phyloP scores from a whole-genome alignment of 2,797 vertebrate species.

The Psittacula echo region DNA sequence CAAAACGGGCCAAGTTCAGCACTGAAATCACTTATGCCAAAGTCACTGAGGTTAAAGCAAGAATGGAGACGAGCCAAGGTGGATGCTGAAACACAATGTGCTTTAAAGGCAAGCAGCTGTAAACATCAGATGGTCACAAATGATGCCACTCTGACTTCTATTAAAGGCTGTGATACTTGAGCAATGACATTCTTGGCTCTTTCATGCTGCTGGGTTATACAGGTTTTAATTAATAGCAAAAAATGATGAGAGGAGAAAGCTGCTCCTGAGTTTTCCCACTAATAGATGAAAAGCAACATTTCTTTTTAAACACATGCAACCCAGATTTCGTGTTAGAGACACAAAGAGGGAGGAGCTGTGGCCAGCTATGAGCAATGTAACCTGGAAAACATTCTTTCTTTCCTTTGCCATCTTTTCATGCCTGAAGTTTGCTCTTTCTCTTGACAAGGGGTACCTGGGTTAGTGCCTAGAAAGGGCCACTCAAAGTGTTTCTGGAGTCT shows the following conservation, averaged over 20 bases:
- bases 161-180: neutral
- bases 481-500: neutral
- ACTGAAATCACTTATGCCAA: neutral
- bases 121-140: constrained; percentile 28
- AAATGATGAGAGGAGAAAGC: neutral
- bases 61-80: constrained; percentile 21
- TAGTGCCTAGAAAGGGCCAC: neutral
- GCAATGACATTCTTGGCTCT: neutral
- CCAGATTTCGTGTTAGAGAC: constrained; percentile 1
- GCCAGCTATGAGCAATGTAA: neutral
- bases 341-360: neutral
- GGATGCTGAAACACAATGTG: neutral
- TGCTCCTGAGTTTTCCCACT: neutral
- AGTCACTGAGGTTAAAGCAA: constrained; percentile 34
- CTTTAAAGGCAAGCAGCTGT: neutral
- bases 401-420: neutral
- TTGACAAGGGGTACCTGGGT: neutral
- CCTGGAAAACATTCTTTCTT: neutral
- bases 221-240: constrained; percentile 37
- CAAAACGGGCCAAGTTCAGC: neutral
- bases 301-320: neutral
- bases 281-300: neutral
- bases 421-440: neutral
- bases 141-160: neutral
- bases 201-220: neutral